Conservation (phyloP, 2,797 vertebrate species). For the Pristis pectinata region DNA sequence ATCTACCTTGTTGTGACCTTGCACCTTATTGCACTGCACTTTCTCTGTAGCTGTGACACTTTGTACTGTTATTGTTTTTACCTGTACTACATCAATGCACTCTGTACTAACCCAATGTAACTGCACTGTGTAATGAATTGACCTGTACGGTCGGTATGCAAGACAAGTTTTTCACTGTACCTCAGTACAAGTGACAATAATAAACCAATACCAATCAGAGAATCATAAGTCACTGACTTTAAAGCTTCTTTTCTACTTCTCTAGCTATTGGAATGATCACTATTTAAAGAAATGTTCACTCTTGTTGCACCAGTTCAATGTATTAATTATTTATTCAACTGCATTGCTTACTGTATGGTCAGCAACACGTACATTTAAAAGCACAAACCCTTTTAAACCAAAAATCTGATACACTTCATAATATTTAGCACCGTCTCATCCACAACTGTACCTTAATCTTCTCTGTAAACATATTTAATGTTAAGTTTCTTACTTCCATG, state of each 20-base stretch:
- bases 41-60: no score
- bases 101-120: no score
- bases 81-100: no score
- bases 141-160: no score
- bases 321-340: background rate
- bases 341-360: background rate
- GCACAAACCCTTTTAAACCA: background rate
- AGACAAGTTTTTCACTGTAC: no score
- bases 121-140: no score
- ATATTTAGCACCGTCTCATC: background rate
- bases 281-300: background rate
- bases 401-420: background rate
- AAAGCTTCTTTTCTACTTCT: background rate
- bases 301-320: background rate
- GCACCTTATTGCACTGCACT: no score
- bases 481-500: conserved; percentile 31
- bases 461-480: background rate
- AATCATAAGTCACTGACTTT: background rate
- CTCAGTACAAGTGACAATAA: no score
- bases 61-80: no score
- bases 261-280: background rate
- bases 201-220: no score
- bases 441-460: background rate
- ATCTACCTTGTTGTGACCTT: no score
- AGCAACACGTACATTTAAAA: background rate